Evolutionary conservation across 2,797 vertebrate genomes (phyloP).

Genomic region (Nyctibius grandis): DNA sequence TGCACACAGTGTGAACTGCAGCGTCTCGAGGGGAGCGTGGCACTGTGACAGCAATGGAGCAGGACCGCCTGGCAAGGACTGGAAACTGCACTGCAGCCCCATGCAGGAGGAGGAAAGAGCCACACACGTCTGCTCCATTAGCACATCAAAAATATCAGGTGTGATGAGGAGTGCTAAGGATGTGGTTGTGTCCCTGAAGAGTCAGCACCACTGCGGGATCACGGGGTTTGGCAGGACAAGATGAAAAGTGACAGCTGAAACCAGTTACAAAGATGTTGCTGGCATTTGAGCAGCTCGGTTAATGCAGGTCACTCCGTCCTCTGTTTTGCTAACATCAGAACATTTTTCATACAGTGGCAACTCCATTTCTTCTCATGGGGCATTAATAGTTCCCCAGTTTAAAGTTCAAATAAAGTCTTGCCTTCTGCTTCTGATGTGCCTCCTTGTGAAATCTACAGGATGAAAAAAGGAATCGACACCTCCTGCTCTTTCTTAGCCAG

Average conservation of each 20-base stretch:
- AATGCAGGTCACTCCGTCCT: neutral
- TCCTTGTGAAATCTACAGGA: neutral
- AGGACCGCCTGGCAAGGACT: neutral
- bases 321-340: neutral
- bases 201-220: neutral
- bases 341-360: neutral
- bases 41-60: neutral
- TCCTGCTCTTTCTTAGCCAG: neutral
- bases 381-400: neutral
- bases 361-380: neutral
- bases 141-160: neutral
- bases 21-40: accelerated
- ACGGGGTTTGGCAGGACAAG: neutral
- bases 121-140: neutral
- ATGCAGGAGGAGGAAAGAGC: neutral
- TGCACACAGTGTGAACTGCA: neutral
- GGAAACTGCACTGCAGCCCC: neutral
- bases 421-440: neutral
- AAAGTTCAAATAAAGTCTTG: neutral
- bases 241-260: neutral
- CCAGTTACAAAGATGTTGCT: neutral
- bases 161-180: neutral
- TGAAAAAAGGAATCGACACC: neutral
- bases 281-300: neutral
- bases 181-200: neutral